A percentile compares a stretch with the other conserved stretches of the same genome.
These are phyloP conservation scores for Alaudala cheleensis DNA, from an alignment of 2,113 vertebrate species.

Conservation along the genomic window DNA sequence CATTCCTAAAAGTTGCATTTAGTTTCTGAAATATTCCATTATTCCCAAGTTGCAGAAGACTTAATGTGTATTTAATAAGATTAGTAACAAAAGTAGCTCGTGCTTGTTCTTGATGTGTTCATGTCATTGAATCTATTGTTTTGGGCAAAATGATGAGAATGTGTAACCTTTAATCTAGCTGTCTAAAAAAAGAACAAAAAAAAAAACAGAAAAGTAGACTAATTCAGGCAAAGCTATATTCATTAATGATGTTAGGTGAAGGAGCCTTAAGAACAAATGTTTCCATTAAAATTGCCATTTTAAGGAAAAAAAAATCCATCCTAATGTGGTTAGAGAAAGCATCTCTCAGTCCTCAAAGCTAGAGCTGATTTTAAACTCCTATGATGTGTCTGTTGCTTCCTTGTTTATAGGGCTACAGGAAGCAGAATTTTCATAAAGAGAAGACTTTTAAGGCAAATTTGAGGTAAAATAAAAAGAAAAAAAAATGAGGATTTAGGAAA, in stretches of 20 bases:
- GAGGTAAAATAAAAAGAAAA: not conserved
- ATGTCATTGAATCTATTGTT: not conserved
- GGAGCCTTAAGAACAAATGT: not conserved
- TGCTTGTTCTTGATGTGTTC: not conserved
- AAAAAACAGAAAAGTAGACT: not conserved
- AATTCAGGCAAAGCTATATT: not conserved
- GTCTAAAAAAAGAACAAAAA: not conserved
- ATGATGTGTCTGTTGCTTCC: not conserved
- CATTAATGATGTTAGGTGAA: not conserved
- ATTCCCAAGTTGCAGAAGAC: not conserved
- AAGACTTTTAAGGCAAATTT: not conserved
- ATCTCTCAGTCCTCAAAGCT: not conserved
- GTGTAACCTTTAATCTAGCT: not conserved
- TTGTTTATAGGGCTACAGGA: not conserved
- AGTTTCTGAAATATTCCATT: not conserved
- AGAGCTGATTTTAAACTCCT: not conserved
- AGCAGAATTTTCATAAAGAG: not conserved
- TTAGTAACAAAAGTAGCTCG: fast-evolving
- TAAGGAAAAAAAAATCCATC: not conserved
- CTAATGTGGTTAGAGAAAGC: not conserved
- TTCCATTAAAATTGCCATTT: not conserved
- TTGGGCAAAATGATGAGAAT: not conserved
- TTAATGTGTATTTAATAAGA: not conserved
- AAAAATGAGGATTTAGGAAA: not conserved
- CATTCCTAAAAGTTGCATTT: not conserved